Evolutionary conservation across 2,113 vertebrate species (phyloP).

Genomic region (Peromyscus leucopus): DNA sequence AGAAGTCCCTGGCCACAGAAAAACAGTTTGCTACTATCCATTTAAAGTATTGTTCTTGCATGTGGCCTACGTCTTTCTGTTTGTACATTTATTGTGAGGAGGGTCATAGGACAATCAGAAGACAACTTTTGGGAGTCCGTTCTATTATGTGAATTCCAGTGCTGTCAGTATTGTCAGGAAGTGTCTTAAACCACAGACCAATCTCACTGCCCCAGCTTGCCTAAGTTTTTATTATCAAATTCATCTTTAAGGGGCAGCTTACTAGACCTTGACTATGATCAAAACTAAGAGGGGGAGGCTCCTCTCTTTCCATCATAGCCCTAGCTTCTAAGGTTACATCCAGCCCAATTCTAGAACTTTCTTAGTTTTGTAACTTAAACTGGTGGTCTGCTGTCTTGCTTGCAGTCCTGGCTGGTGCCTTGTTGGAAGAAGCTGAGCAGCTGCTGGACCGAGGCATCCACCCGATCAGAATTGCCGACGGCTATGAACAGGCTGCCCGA

Average conservation of each 20-base stretch:
- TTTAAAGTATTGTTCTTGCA: background rate
- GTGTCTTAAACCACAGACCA: background rate
- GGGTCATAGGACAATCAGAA: background rate
- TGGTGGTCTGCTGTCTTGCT: background rate
- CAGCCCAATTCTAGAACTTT: background rate
- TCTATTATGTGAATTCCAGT: background rate
- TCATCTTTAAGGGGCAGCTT: no score
- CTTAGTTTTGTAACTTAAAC: background rate
- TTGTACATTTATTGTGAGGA: background rate
- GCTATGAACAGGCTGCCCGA: conserved; percentile 96
- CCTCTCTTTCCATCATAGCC: background rate
- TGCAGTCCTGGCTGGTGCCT: conserved; percentile 94
- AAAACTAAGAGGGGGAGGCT: background rate
- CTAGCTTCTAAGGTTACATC: background rate
- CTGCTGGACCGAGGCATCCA: conserved; percentile 97
- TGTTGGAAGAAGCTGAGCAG: conserved; percentile 97
- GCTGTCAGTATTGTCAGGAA: background rate
- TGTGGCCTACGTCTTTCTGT: background rate
- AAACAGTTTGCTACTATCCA: no score
- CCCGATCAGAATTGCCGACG: conserved; percentile 96
- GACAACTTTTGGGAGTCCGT: background rate
- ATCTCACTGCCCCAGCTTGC: background rate
- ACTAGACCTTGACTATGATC: no score
- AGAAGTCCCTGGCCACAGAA: background rate
- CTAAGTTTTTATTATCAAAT: background rate